Evolutionary conservation across 2,797 vertebrate species (phyloP), one percentile per base, ranked within the genome.

Genomic region (Parambassis ranga): DNA sequence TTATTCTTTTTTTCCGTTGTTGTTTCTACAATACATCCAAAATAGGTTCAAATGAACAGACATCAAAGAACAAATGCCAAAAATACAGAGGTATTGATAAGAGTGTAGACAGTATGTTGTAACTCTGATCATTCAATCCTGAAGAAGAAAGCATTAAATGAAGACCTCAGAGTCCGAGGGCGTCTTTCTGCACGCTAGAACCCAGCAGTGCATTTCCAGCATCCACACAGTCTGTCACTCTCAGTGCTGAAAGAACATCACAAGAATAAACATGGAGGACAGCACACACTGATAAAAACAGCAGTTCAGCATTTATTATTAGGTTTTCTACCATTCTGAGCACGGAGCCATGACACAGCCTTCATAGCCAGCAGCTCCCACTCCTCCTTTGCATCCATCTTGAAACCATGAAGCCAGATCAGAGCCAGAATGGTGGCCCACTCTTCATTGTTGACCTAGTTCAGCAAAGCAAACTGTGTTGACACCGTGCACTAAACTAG

Each of bases 351-450:
- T 15, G 83, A 63, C n/a, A 76, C 69, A 1, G 93, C 91, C 63
- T 95, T 94, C 31, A 77, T 65, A 46, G 92, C 89, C 75, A 95
- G 75, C 44, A 95, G 86, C 43, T 94, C 87, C 94, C 94, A 95
- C 71, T 94, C 94, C 1, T 82, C 81, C 42, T 80, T 80, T 28
- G 66, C 53, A 3, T 91, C 85, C 10, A 49, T 58, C 32, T 83
- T 82, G 10, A 63, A 85, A 4, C 58, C 65, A 39, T 94, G 81
- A n/a, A 95, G 89, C 94, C 94, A 95, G 32, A 93, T 61, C 65
- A 95, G 81, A 7, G 92, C 92, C 69, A 95, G 75, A 39, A 92
- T 23, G 1, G 93, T 94, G 44, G 90, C 93, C 94, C 94, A 94
- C 41, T 91, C 75, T 1, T 81, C 61, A 13, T 52, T 14, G 1